A percentile compares a stretch with the other conserved stretches of the same genome.
phyloP scores from a whole-genome alignment of 2,797 vertebrate species.

The Brachymystax lenok region DNA sequence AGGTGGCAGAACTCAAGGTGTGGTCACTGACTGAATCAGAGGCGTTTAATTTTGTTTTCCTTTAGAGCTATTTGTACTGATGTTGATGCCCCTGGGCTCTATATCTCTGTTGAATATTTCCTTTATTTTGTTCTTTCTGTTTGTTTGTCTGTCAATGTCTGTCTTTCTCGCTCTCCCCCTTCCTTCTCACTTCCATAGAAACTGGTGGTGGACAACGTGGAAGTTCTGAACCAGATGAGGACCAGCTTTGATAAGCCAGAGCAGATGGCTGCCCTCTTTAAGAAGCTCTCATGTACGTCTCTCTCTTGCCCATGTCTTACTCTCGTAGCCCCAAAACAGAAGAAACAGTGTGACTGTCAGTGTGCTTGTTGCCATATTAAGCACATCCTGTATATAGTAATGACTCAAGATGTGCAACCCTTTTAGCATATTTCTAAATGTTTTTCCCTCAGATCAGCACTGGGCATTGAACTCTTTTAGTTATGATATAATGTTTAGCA shows the following conservation, averaged over 20 bases:
- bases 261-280: slow-evolving; percentile 97
- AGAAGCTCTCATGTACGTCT: slow-evolving; percentile 93
- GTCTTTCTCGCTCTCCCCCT: neutral
- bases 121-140: neutral
- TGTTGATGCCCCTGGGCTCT: neutral
- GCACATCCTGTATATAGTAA: no score
- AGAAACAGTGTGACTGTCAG: neutral
- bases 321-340: neutral
- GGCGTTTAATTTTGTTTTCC: neutral
- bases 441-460: neutral
- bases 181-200: slow-evolving; percentile 74
- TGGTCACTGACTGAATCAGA: slow-evolving; percentile 9
- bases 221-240: slow-evolving; percentile 98
- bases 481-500: neutral
- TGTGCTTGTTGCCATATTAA: no score
- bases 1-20: slow-evolving; percentile 98
- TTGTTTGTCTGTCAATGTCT: neutral
- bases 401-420: no score
- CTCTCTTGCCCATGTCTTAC: neutral
- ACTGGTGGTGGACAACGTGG: slow-evolving; percentile 98
- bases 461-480: neutral
- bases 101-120: no score
- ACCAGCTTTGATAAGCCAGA: slow-evolving; percentile 99
- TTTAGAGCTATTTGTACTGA: neutral
- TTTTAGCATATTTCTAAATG: neutral